phyloP scores from a whole-genome alignment of 2,797 vertebrate genomes.

The Sebastes nivosus region DNA sequence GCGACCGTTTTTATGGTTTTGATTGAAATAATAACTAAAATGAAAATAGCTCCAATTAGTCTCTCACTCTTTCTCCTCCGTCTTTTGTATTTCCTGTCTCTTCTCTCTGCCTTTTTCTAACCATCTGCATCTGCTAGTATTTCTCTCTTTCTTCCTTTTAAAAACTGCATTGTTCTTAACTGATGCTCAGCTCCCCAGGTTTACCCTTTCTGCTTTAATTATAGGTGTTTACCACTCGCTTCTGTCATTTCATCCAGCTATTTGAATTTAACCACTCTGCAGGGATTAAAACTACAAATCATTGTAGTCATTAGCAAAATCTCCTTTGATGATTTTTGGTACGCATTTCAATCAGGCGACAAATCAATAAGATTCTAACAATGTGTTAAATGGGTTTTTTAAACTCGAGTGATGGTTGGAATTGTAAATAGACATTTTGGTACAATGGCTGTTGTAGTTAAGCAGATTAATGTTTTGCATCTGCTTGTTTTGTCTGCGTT shows the following conservation, averaged over 20 bases:
- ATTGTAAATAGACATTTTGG: constrained; percentile 20
- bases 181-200: constrained; percentile 29
- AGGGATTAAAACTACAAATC: constrained; percentile 54
- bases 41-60: constrained; percentile 40
- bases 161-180: constrained; percentile 44
- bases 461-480: constrained; percentile 33
- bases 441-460: constrained; percentile 6
- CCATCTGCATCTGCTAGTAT: background rate
- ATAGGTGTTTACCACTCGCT: constrained; percentile 52
- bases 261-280: constrained; percentile 45
- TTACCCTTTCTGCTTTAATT: constrained; percentile 57
- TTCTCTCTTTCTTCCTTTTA: constrained; percentile 3
- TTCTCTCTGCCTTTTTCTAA: background rate
- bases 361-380: constrained; percentile 52
- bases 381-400: constrained; percentile 46
- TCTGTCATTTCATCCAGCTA: constrained; percentile 38
- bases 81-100: background rate
- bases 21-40: constrained; percentile 26
- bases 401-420: constrained; percentile 13
- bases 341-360: constrained; percentile 46
- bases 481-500: constrained; percentile 1
- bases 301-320: constrained; percentile 58
- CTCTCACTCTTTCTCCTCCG: background rate
- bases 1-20: background rate
- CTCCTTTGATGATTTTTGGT: constrained; percentile 37